Percentiles rank a stretch among this genome's conserved stretches.
Evolutionary conservation across 2,797 vertebrate species (phyloP).

Genomic region (Ispidina picta): DNA sequence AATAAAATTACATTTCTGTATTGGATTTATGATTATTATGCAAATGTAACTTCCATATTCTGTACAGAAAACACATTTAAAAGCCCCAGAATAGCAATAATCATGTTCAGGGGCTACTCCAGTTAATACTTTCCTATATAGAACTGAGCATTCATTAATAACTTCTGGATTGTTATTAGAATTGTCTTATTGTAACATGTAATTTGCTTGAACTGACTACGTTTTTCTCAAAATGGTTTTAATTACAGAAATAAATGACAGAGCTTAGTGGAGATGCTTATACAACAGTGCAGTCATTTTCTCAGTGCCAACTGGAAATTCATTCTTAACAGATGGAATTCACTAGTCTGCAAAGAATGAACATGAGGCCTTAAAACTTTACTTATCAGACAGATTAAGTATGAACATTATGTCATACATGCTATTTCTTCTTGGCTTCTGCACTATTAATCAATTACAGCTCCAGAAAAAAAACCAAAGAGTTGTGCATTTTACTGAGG

Average conservation of each 20-base stretch:
- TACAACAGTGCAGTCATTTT: constrained; percentile 71
- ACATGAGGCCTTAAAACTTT: background rate
- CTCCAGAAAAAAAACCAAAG: background rate
- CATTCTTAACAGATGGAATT: constrained; percentile 68
- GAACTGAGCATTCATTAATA: constrained; percentile 73
- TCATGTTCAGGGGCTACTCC: constrained; percentile 65
- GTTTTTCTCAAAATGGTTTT: constrained; percentile 69
- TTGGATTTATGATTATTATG: constrained; percentile 76
- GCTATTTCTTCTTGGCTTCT: background rate
- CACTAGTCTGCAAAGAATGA: constrained; percentile 18
- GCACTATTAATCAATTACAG: background rate
- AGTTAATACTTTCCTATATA: constrained; percentile 64
- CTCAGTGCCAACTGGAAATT: constrained; percentile 65
- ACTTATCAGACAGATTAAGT: constrained; percentile 15
- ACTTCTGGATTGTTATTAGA: constrained; percentile 65
- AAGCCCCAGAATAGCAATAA: constrained; percentile 58
- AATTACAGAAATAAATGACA: constrained; percentile 78
- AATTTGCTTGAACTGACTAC: constrained; percentile 72
- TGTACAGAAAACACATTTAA: constrained; percentile 64
- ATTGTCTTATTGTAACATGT: constrained; percentile 71
- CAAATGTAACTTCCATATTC: constrained; percentile 75
- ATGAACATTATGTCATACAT: background rate
- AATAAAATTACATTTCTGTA: constrained; percentile 69
- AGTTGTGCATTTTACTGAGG: background rate
- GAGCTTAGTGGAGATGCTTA: constrained; percentile 71